These are phyloP conservation scores for Mastacembelus armatus DNA, from an alignment of 2,797 vertebrate genomes.

Conservation along the genomic window DNA sequence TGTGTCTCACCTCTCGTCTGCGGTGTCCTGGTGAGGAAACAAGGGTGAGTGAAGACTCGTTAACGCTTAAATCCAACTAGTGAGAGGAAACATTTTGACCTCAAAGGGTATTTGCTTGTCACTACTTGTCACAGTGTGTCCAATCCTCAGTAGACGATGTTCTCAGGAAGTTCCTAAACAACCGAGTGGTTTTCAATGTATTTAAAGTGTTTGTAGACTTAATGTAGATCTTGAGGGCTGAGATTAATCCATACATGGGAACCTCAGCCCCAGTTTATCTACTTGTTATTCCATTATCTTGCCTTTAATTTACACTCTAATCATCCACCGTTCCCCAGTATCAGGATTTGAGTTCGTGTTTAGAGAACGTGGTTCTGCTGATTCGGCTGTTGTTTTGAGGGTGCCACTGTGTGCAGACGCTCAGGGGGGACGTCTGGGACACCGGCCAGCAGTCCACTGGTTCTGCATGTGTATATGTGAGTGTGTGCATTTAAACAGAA, in stretches of 20 bases:
- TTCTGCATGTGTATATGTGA: conserved; percentile 6
- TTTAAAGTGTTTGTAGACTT: too few species aligned
- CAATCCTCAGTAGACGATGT: too few species aligned
- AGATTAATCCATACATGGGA: conserved; percentile 22
- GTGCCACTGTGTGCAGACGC: conserved; percentile 29
- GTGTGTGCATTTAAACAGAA: conserved; percentile 56
- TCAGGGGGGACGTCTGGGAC: conserved; percentile 49
- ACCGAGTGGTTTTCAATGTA: too few species aligned
- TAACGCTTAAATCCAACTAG: neutral
- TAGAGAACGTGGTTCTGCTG: conserved; percentile 29
- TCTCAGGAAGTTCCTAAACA: too few species aligned
- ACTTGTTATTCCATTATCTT: conserved; percentile 18
- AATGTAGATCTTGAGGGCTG: conserved; percentile 27
- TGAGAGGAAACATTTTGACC: neutral
- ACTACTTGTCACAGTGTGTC: too few species aligned
- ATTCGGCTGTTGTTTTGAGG: conserved; percentile 52
- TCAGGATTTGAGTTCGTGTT: conserved; percentile 39
- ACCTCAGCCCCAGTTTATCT: conserved; percentile 16
- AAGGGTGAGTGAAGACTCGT: neutral
- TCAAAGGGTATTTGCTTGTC: too few species aligned
- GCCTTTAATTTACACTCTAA: conserved; percentile 34
- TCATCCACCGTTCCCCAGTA: conserved; percentile 17
- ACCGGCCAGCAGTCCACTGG: conserved; percentile 36
- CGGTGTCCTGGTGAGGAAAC: conserved; percentile 4
- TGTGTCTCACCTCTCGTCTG: conserved; percentile 15